These are phyloP conservation scores for Toxostoma redivivum DNA, from an alignment of 2,113 vertebrate species.

Conservation along the genomic window DNA sequence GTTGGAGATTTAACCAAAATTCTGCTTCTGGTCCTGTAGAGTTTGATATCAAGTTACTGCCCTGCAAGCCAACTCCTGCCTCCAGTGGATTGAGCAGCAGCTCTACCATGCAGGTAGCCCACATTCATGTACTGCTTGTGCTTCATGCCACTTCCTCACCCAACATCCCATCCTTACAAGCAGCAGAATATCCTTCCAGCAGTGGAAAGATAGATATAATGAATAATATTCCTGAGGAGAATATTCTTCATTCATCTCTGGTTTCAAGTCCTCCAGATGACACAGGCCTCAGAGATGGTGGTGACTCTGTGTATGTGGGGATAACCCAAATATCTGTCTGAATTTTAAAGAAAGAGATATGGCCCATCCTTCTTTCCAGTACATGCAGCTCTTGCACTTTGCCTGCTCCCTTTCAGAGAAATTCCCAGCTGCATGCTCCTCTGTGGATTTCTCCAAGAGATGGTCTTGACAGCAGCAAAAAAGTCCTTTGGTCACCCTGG, in stretches of 20 bases:
- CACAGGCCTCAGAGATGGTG: neutral
- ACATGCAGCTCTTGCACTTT: neutral
- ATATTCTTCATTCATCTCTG: neutral
- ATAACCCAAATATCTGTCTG: neutral
- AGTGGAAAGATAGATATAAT: neutral
- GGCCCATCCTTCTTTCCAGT: neutral
- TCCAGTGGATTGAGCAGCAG: neutral
- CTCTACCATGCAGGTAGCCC: neutral
- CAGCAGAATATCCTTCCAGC: neutral
- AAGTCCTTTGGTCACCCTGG: neutral
- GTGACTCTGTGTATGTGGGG: fast-evolving
- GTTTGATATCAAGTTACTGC: neutral
- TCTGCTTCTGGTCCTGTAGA: neutral
- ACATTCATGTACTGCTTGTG: fast-evolving
- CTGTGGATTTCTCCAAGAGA: neutral
- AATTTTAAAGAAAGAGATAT: neutral
- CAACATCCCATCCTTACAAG: neutral
- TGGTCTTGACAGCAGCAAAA: neutral
- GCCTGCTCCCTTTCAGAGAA: neutral
- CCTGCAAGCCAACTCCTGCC: neutral
- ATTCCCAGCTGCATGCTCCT: neutral
- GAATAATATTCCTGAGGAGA: neutral
- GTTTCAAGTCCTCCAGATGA: neutral
- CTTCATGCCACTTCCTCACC: neutral
- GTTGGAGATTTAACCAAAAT: neutral